Evolutionary conservation across 1,140 invertebrate genomes (phyloP).

Genomic region (Pristionchus pacificus): DNA sequence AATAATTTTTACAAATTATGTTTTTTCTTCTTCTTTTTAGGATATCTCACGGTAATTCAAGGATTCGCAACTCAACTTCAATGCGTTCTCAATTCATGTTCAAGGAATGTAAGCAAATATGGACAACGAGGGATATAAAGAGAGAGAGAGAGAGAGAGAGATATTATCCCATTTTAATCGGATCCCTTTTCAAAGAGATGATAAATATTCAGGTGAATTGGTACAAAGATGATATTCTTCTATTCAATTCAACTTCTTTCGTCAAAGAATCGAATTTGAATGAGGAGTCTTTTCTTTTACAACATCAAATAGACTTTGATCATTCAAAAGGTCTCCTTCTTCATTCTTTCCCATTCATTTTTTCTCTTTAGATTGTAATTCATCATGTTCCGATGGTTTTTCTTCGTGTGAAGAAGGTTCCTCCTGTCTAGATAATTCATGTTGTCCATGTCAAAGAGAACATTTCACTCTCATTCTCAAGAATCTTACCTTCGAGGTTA

Average conservation of each 20-base stretch:
- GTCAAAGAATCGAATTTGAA: slow-evolving; percentile 26
- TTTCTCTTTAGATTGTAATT: slow-evolving; percentile 20
- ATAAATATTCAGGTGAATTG: slow-evolving; percentile 26
- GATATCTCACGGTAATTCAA: slow-evolving; percentile 40
- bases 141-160: neutral
- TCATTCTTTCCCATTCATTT: neutral
- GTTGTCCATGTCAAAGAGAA: slow-evolving; percentile 32
- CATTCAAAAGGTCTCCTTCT: slow-evolving; percentile 21
- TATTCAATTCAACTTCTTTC: slow-evolving; percentile 34
- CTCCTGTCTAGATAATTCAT: slow-evolving; percentile 35
- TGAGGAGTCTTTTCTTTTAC: slow-evolving; percentile 17
- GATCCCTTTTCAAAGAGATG: neutral
- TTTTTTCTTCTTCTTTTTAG: neutral
- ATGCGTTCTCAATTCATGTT: slow-evolving; percentile 37
- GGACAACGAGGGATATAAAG: neutral
- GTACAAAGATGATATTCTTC: slow-evolving; percentile 36
- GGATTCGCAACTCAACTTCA: slow-evolving; percentile 39
- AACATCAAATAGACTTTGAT: slow-evolving; percentile 25
- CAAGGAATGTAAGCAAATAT: slow-evolving; percentile 10
- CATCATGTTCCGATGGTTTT: slow-evolving; percentile 25
- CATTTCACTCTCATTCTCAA: slow-evolving; percentile 35
- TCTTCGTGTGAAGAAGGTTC: slow-evolving; percentile 27
- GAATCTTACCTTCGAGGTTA: slow-evolving; percentile 33
- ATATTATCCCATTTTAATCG: neutral
- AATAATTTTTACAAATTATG: neutral